These are phyloP conservation scores for Drosophila equinoxialis DNA, from an alignment of 1,140 invertebrate genomes.

Conservation along the genomic window DNA sequence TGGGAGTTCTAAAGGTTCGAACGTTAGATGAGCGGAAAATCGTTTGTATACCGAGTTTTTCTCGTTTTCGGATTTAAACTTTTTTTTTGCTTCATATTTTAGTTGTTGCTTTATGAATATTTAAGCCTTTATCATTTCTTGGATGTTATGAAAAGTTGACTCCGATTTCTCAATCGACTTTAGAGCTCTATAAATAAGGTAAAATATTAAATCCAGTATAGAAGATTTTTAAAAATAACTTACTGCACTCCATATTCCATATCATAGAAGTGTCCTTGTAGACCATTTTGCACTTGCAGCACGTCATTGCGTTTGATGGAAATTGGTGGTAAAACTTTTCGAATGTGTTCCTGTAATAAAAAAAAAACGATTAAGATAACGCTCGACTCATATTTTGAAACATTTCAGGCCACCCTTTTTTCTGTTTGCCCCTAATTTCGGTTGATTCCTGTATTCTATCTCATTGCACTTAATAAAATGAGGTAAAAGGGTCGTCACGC, in stretches of 20 bases:
- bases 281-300: constrained; percentile 90
- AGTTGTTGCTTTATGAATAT: constrained; percentile 97
- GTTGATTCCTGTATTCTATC: no score
- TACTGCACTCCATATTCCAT: constrained; percentile 96
- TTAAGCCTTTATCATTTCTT: constrained; percentile 95
- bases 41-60: constrained; percentile 90
- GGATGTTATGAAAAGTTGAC: constrained; percentile 92
- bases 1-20: constrained; percentile 90
- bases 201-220: background rate
- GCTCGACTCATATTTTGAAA: no score
- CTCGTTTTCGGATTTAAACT: constrained; percentile 88
- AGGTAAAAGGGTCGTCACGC: no score
- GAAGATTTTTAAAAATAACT: constrained; percentile 19
- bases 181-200: constrained; percentile 84
- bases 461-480: no score
- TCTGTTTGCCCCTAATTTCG: no score
- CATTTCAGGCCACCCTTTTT: no score
- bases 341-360: constrained; percentile 92
- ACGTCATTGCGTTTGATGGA: constrained; percentile 95
- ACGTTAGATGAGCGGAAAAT: constrained; percentile 92
- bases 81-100: constrained; percentile 93
- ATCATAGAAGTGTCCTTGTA: constrained; percentile 97
- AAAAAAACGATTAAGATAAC: no score
- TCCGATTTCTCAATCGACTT: constrained; percentile 92
- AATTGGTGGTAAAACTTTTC: constrained; percentile 94